Conservation (phyloP, 2,113 vertebrate species). For the Podarcis muralis region DNA sequence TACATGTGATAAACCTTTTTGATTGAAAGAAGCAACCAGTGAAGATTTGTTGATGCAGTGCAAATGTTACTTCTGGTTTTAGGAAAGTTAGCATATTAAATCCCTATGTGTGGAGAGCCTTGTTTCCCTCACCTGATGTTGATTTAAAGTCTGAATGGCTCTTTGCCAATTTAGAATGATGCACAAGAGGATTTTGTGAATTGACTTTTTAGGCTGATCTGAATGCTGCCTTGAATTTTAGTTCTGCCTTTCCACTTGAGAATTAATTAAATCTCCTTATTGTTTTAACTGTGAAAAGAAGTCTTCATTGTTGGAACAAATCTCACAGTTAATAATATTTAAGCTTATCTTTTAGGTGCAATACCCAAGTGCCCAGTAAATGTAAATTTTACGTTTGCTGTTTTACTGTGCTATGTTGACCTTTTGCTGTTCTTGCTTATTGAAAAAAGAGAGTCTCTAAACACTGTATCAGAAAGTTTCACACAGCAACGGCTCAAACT, state of each 20-base stretch:
- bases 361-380: not conserved
- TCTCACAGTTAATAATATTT: not conserved
- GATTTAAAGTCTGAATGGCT: not conserved
- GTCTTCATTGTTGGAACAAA: constrained; percentile 9
- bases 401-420: not conserved
- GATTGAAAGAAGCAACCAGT: not conserved
- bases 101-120: not conserved
- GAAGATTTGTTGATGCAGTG: not conserved
- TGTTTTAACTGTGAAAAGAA: not conserved
- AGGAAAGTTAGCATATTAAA: not conserved
- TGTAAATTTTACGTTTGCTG: not conserved
- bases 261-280: constrained; percentile 10
- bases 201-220: not conserved
- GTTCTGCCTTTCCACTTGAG: not conserved
- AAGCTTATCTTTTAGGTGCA: not conserved
- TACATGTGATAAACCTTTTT: not conserved
- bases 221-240: not conserved
- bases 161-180: not conserved
- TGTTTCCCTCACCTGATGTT: not conserved
- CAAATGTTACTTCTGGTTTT: not conserved
- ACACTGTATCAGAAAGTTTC: not conserved
- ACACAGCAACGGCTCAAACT: not conserved
- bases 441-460: not conserved
- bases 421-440: not conserved
- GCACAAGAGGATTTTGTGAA: not conserved